Evolutionary conservation across 2,888 invertebrate species (phyloP).

Genomic region (Eupelmus urozonus): DNA sequence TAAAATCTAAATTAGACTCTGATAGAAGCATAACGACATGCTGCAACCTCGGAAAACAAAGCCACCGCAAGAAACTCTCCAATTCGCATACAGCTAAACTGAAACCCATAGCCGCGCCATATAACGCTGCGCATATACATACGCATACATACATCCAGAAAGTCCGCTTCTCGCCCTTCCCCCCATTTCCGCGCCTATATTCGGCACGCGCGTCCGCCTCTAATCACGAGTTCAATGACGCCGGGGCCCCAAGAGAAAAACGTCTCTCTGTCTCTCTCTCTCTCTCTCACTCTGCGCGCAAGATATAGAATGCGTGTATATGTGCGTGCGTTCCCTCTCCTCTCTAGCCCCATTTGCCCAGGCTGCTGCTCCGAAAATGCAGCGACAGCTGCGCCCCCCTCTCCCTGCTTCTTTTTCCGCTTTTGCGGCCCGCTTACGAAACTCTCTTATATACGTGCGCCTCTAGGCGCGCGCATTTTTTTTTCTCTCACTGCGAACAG

Average conservation of each 20-base stretch:
- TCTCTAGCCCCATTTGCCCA: constrained; percentile 16
- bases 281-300: background rate
- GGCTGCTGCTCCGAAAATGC: constrained; percentile 47
- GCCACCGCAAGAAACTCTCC: background rate
- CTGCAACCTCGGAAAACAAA: too few species aligned
- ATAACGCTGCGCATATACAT: too few species aligned
- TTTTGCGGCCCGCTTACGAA: constrained; percentile 45
- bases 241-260: constrained; percentile 8
- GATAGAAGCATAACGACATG: too few species aligned
- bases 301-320: constrained; percentile 15
- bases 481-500: too few species aligned
- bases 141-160: too few species aligned
- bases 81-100: background rate
- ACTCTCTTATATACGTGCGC: constrained; percentile 7
- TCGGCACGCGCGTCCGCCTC: constrained; percentile 7
- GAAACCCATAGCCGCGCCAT: too few species aligned
- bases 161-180: background rate
- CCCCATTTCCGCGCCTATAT: constrained; percentile 48
- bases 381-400: constrained; percentile 51
- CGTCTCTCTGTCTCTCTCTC: background rate
- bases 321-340: background rate
- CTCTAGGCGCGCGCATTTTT: too few species aligned
- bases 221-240: constrained; percentile 52
- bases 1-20: too few species aligned
- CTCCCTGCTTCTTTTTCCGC: too few species aligned